phyloP scores from a whole-genome alignment of 2,888 invertebrate genomes.

The Graphium colonna region DNA sequence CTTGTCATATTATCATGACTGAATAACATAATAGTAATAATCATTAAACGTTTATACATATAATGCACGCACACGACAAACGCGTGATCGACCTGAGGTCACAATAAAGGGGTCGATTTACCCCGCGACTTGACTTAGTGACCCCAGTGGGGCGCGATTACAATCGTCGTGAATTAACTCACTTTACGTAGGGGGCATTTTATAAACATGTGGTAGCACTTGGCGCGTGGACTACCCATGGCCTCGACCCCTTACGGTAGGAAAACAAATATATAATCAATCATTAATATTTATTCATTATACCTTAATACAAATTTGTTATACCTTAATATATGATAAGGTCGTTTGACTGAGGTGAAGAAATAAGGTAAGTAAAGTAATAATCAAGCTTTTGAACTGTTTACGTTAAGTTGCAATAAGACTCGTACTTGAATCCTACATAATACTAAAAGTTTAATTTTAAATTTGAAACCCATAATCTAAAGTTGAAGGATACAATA shows the following conservation, averaged over 20 bases:
- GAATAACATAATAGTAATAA: not conserved
- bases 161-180: slow-evolving; percentile 56
- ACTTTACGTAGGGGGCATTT: slow-evolving; percentile 48
- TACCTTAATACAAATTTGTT: not conserved
- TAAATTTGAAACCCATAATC: not conserved
- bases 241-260: slow-evolving; percentile 18
- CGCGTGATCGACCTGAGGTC: slow-evolving; percentile 32
- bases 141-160: slow-evolving; percentile 55
- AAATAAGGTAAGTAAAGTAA: no score
- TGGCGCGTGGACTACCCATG: slow-evolving; percentile 58
- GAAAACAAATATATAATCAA: no score
- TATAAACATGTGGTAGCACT: slow-evolving; percentile 47
- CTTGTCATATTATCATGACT: no score
- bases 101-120: slow-evolving; percentile 35
- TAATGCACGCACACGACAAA: slow-evolving; percentile 23
- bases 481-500: no score
- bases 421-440: slow-evolving; percentile 13
- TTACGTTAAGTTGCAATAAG: slow-evolving; percentile 3
- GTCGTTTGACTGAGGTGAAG: not conserved
- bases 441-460: not conserved
- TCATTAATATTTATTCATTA: not conserved
- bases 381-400: not conserved
- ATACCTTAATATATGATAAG: not conserved
- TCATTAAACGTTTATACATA: not conserved
- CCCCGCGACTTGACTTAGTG: slow-evolving; percentile 58